Conservation (phyloP, 2,888 invertebrate genomes). For the Calameuta pallipes region DNA sequence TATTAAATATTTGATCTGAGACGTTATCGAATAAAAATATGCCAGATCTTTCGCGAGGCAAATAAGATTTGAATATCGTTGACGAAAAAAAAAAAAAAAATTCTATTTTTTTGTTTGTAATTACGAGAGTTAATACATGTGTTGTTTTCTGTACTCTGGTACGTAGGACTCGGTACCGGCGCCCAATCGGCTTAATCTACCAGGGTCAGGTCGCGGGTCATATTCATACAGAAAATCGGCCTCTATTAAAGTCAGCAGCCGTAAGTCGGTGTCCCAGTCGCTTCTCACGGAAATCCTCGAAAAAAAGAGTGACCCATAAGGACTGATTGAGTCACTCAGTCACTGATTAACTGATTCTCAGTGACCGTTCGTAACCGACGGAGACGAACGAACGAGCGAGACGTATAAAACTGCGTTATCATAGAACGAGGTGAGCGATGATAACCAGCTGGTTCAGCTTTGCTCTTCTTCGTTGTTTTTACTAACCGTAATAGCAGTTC, state of each 20-base stretch:
- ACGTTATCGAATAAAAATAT: neutral
- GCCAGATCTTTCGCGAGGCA: neutral
- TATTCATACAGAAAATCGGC: constrained; percentile 42
- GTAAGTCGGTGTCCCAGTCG: neutral
- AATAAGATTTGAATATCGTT: neutral
- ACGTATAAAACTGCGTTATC: neutral
- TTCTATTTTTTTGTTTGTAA: neutral
- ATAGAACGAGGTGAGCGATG: neutral
- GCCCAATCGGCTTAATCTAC: constrained; percentile 42
- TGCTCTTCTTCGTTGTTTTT: neutral
- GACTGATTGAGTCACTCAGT: neutral
- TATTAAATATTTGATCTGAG: neutral
- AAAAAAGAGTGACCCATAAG: neutral
- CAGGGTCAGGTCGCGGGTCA: constrained; percentile 40
- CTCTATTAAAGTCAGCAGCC: constrained; percentile 18
- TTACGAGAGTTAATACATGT: constrained; percentile 20
- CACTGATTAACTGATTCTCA: neutral
- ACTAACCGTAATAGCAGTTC: neutral
- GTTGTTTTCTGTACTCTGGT: constrained; percentile 13
- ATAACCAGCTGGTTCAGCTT: neutral
- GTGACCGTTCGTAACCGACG: neutral
- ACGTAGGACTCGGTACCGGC: constrained; percentile 15
- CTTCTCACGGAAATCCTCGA: constrained; percentile 2
- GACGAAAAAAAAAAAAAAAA: neutral
- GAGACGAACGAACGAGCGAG: neutral